Evolutionary conservation across 2,113 vertebrate species (phyloP), one percentile per base, ranked within the genome.

Genomic region (Lynx canadensis): DNA sequence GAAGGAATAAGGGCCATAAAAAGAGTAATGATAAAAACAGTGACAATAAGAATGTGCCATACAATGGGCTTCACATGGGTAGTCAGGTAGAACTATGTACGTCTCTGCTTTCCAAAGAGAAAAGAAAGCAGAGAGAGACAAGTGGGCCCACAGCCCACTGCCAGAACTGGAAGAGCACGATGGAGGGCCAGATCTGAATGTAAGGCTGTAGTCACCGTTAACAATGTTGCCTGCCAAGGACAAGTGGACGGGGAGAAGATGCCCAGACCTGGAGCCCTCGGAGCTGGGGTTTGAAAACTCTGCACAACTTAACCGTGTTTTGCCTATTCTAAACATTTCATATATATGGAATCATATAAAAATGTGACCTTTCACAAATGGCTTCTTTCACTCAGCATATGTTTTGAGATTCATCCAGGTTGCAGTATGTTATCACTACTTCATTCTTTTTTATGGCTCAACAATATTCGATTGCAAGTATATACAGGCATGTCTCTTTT

Each of bases 121-220:
- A 78, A 74, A 73, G 21, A 3, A 2, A 27, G 36, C 50, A 31
- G 25, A 6, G 23, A 55, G 65, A 71, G 57, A 66, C 45, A 1
- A 3, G 14, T 18, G 45, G 16, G 19, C 5, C 29, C 11, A 0
- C 2, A 7, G 65, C 4, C 79, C 19, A 8, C 29, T 13, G 14
- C 41, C 31, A 69, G 41, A 86, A 76, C 41, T 81, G 36, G 21
- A 80, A 71, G 52, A 60, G 74, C 15, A 2, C 0, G 1, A 71
- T 2, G 0, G 15, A 65, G 68, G 25, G 36, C 13, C 48, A 73
- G 11, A 29, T 41, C 29, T 60, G 25, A n/a, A 15, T 38, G 48
- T 2, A 69, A n/a, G 41, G 3, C 83, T 45, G 45, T 2, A 5
- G 18, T 57, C n/a, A 19, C 76, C 33, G 73, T 25, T 23, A 45